Evolutionary conservation across 2,888 invertebrate species (phyloP).

Genomic region (Cacoxenus indagator): DNA sequence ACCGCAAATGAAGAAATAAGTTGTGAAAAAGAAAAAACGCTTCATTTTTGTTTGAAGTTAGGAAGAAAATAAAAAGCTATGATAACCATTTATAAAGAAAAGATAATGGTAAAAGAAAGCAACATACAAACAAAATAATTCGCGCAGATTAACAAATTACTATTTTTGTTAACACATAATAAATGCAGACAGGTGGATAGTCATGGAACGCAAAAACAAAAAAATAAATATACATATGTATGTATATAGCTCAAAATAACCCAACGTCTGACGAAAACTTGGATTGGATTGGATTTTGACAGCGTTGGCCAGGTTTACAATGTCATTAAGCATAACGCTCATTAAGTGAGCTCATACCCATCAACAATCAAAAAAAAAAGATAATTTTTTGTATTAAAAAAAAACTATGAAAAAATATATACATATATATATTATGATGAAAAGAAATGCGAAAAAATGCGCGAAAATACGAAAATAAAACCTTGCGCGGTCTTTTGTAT

Average conservation of each 20-base stretch:
- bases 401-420: slow-evolving; percentile 37
- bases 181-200: slow-evolving; percentile 6
- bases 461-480: slow-evolving; percentile 59
- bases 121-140: slow-evolving; percentile 24
- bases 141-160: slow-evolving; percentile 48
- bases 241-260: not conserved
- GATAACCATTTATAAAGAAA: not conserved
- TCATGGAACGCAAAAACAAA: slow-evolving; percentile 14
- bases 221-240: slow-evolving; percentile 32
- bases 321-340: slow-evolving; percentile 54
- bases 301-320: slow-evolving; percentile 33
- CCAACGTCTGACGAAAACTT: too few relatives aligned
- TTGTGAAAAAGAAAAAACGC: slow-evolving; percentile 1
- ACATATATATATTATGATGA: slow-evolving; percentile 27
- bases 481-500: slow-evolving; percentile 52
- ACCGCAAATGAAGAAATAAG: slow-evolving; percentile 19
- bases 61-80: not conserved
- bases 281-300: too few relatives aligned
- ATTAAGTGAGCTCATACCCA: slow-evolving; percentile 50
- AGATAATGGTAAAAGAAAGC: not conserved
- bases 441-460: slow-evolving; percentile 26
- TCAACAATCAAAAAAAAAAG: not conserved
- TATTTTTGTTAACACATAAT: slow-evolving; percentile 48
- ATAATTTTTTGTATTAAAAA: slow-evolving; percentile 17
- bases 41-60: not conserved